Conservation (phyloP, 2,888 invertebrate genomes). For the Sphinx pinastri region DNA sequence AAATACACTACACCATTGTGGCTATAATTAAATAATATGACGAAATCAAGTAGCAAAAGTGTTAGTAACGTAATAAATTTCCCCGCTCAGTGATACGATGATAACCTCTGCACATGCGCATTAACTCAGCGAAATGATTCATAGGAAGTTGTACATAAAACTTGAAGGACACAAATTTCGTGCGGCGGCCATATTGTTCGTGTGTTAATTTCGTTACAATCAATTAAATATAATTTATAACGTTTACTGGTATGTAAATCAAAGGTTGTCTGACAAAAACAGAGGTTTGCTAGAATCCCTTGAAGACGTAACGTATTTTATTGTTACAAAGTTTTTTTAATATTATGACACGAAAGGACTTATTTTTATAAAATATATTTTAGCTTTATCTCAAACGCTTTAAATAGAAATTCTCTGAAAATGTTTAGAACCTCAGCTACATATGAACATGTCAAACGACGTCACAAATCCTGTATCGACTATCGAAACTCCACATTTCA, state of each 20-base stretch:
- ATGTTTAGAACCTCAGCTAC: background rate
- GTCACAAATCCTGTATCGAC: slow-evolving; percentile 3
- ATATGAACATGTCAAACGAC: background rate
- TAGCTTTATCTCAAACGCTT: no score
- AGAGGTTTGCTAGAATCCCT: background rate
- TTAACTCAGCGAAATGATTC: slow-evolving; percentile 64
- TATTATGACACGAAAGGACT: background rate
- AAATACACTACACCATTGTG: no score
- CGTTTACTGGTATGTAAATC: background rate
- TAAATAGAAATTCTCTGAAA: background rate
- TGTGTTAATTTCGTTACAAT: slow-evolving; percentile 38
- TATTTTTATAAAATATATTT: no score
- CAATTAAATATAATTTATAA: slow-evolving; percentile 30
- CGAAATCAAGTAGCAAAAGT: background rate
- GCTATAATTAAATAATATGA: background rate
- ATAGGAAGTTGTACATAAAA: slow-evolving; percentile 51
- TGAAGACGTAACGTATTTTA: no score
- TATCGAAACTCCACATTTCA: background rate
- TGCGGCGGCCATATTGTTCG: slow-evolving; percentile 32
- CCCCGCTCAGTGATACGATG: slow-evolving; percentile 59
- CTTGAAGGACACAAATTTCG: slow-evolving; percentile 32
- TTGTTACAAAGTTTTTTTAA: no score
- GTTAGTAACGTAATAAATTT: slow-evolving; percentile 51
- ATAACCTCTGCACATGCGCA: slow-evolving; percentile 66
- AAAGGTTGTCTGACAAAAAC: slow-evolving; percentile 8